Evolutionary conservation across 2,888 invertebrate species (phyloP).

Genomic region (Osmoderma eremita): DNA sequence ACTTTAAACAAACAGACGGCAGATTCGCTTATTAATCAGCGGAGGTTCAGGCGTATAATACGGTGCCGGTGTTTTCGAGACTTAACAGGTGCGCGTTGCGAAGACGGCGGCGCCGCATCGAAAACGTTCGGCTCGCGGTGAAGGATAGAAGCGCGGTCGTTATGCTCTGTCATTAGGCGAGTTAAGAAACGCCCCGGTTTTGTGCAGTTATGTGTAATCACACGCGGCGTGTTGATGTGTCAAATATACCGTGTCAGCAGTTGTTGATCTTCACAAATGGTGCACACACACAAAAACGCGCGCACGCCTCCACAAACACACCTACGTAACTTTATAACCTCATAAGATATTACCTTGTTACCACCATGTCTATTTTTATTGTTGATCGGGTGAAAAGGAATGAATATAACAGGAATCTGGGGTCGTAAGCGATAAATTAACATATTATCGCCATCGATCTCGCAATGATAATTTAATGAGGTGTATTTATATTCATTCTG

Average conservation of each 20-base stretch:
- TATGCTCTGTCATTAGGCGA: conserved; percentile 56
- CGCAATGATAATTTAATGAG: background rate
- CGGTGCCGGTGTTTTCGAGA: conserved; percentile 40
- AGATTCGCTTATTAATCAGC: conserved; percentile 48
- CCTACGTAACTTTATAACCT: background rate
- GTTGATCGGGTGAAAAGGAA: conserved; percentile 12
- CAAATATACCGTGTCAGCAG: conserved; percentile 56
- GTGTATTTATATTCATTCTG: no score
- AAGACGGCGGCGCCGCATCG: conserved; percentile 20
- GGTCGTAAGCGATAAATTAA: conserved; percentile 14
- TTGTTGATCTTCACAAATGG: conserved; percentile 45
- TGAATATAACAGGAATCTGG: background rate
- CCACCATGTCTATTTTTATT: conserved; percentile 40
- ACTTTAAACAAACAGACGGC: conserved; percentile 46
- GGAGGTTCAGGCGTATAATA: conserved; percentile 39
- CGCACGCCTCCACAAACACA: conserved; percentile 41
- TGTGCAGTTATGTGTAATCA: conserved; percentile 57
- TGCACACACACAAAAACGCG: conserved; percentile 53
- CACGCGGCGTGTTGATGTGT: conserved; percentile 56
- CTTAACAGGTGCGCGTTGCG: conserved; percentile 32
- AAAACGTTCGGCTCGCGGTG: conserved; percentile 7
- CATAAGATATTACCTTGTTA: conserved; percentile 47
- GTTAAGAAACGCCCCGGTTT: conserved; percentile 57
- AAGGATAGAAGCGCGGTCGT: conserved; percentile 46
- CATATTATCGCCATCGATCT: conserved; percentile 9